Base-by-base conservation (phyloP, 2,797 vertebrate genomes). In the Myotis pilosus region DNA sequence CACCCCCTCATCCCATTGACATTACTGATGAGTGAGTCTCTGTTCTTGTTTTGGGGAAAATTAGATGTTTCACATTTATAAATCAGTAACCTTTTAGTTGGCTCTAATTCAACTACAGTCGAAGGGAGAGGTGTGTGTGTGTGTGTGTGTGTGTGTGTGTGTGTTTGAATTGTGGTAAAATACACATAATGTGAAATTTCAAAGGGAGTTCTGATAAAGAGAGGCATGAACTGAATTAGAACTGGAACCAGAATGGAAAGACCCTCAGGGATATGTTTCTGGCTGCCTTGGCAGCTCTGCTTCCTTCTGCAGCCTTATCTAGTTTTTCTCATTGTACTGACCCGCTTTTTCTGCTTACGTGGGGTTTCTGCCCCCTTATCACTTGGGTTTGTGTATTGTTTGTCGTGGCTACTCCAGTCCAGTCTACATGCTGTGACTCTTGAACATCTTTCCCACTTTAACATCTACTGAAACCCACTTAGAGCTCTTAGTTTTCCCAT, bases 21-120 rank as follows among this genome's bases (percentile, higher is more conserved):
- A 25, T 75, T 49, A 64, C 8, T 91, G 64, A 49, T 80, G n/a
- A 87, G 15, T 33, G 69, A 8, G 9, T 75, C 62, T 80, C 79
- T 83, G 44, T 49, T 82, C 25, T 86, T 81, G 22, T 87, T 28
- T 79, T 66, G 6, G 81, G 79, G 12, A 91, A 93, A 91, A 38
- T 30, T 15, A 25, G 16, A 89, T 49, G 36, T 17, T 47, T 47
- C 9, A 12, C 25, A 28, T 69, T 53, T 78, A 82, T 47, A 82
- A 92, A 84, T 55, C 2, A 19, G 13, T 10, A 60, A 13, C 8
- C 38, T 87, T 62, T 60, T 79, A 76, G 44, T 94, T 83, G 91
- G 3, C 11, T 88, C 5, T 57, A 81, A 72, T 17, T 81, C 38
- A 81, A 81, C 64, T 38, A 33, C 82, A 49, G 57, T 53, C 17